Base-by-base conservation (phyloP, 2,113 vertebrate species). In the Brachypodius melanocephalos region DNA sequence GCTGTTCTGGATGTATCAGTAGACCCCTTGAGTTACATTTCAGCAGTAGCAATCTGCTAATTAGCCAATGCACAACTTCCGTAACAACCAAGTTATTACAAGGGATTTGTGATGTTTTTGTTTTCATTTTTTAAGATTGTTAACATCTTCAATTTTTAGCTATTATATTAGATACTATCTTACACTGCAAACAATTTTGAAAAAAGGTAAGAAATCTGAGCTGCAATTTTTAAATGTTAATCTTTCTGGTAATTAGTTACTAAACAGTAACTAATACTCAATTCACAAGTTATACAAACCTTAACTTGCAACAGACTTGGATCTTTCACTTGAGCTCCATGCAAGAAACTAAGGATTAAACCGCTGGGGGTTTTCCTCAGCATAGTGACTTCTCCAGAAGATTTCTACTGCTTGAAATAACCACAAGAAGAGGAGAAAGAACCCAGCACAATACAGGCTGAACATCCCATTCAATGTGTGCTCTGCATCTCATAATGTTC, bases 351-450 rank as follows among this genome's bases (percentile, higher is more conserved):
- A 90, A 85, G 75, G 89, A 90, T 67, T 90, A 95, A 92, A 92
- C 54, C 61, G 40, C 25, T 40, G 38, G 5, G 5, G 71, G 88
- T 80, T 51, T 81, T 31, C 55, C 83, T 93, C 69, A 34, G 85
- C 92, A 89, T 1, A 96, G 91, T 21, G 54, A 76, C 82, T 89
- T 90, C 93, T 96, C 95, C 66, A 97, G 92, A 93, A 97, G 57
- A 94, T 95, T 96, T 97, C 79, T 80, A 81, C 89, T 89, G 89
- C 89, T 94, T 96, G 96, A 94, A 95, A 92, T 51, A 97, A 97
- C 97, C 95, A 95, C 98, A 98, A 97, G 59, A 97, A 97, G 97
- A 96, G 38, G 55, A 95, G 85, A 74, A 95, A 92, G 96, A 95
- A 94, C 77, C 52, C 89, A 96, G 86, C 85, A 88, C 80, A 85